These are phyloP conservation scores for Synergus japonicus DNA, from an alignment of 2,888 invertebrate species.

Conservation along the genomic window DNA sequence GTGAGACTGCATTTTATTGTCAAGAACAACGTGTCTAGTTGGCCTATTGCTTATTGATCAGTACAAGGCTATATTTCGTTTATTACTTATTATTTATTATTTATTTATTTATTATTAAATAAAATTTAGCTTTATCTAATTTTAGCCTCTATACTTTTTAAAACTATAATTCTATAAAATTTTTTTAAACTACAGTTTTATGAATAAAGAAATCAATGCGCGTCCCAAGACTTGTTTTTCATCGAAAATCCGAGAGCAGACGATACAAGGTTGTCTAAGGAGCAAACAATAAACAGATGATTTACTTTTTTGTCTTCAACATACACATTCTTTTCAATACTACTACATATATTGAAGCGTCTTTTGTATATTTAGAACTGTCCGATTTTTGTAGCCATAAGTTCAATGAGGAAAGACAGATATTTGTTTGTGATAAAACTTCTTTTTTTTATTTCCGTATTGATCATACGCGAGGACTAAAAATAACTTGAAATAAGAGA, in stretches of 20 bases:
- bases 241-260: conserved; percentile 23
- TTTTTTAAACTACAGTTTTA: neutral
- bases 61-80: conserved; percentile 19
- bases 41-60: conserved; percentile 26
- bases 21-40: conserved; percentile 12
- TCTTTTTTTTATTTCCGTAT: neutral
- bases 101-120: too few species aligned
- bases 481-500: neutral
- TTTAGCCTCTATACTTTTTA: too few species aligned
- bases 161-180: too few species aligned
- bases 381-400: neutral
- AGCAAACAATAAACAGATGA: conserved; percentile 5
- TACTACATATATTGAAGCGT: neutral
- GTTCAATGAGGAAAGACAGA: too few species aligned
- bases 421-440: neutral
- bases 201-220: conserved; percentile 21
- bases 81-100: neutral
- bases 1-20: neutral
- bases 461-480: neutral
- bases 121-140: too few species aligned
- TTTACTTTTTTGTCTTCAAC: neutral
- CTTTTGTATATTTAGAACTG: neutral
- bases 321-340: neutral
- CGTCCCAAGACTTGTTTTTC: conserved; percentile 24
- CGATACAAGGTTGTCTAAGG: conserved; percentile 27